Evolutionary conservation across 1,140 invertebrate genomes (phyloP).

Genomic region (Drosophila repletoides): DNA sequence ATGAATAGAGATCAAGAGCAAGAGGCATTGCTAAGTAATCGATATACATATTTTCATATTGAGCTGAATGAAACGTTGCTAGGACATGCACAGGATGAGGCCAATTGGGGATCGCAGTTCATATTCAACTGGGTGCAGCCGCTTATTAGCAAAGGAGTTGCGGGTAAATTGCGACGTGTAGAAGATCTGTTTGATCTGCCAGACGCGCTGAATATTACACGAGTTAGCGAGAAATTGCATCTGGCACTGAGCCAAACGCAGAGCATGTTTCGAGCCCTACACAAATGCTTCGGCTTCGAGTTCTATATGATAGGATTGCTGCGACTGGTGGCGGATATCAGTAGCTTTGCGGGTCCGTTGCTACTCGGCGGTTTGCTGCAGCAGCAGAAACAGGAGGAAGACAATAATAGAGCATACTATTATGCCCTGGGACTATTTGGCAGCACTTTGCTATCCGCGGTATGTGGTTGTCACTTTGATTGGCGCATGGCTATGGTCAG

Average conservation of each 20-base stretch:
- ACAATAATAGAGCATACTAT: slow-evolving; percentile 84
- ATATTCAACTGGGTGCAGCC: slow-evolving; percentile 94
- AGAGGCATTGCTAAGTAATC: slow-evolving; percentile 84
- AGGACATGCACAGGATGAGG: slow-evolving; percentile 91
- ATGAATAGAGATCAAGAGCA: slow-evolving; percentile 83
- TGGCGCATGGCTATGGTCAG: slow-evolving; percentile 93
- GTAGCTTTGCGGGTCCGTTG: slow-evolving; percentile 94
- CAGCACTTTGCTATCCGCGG: slow-evolving; percentile 87
- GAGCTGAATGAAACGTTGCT: slow-evolving; percentile 85
- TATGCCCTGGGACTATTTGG: slow-evolving; percentile 90
- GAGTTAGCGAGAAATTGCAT: slow-evolving; percentile 65
- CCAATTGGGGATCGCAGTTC: slow-evolving; percentile 88
- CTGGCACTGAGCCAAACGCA: slow-evolving; percentile 55
- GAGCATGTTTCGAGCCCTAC: slow-evolving; percentile 89
- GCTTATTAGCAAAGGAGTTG: slow-evolving; percentile 91
- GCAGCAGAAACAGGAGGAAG: slow-evolving; percentile 47
- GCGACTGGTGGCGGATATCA: slow-evolving; percentile 91
- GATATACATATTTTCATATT: slow-evolving; percentile 79
- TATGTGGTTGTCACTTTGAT: slow-evolving; percentile 94
- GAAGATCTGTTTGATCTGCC: slow-evolving; percentile 95
- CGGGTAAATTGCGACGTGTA: slow-evolving; percentile 87
- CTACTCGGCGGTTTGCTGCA: slow-evolving; percentile 85
- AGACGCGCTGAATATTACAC: slow-evolving; percentile 64
- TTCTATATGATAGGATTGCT: slow-evolving; percentile 95
- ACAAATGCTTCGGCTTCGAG: slow-evolving; percentile 91